Percentiles rank a stretch among this genome's conserved stretches.
Conservation (phyloP, 1,140 invertebrate species). For the Idris sp. region DNA sequence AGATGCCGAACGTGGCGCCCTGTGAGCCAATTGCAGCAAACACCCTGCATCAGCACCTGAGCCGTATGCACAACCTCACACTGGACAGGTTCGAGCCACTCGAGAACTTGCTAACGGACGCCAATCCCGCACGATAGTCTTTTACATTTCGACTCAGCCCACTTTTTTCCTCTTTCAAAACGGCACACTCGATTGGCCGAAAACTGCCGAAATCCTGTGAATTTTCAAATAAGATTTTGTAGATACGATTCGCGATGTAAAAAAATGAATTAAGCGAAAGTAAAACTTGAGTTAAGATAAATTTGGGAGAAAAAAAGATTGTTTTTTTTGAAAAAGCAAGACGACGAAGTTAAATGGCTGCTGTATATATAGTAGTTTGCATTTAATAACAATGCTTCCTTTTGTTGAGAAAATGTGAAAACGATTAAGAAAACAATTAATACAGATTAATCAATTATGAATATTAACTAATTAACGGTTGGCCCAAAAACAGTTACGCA, state of each 20-base stretch:
- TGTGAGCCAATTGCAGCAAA: slow-evolving; percentile 71
- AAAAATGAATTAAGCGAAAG: slow-evolving; percentile 37
- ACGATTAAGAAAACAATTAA: slow-evolving; percentile 9
- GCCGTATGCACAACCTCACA: slow-evolving; percentile 67
- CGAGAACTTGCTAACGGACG: slow-evolving; percentile 71
- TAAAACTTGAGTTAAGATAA: too few species aligned
- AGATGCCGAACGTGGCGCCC: slow-evolving; percentile 66
- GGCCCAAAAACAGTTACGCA: slow-evolving; percentile 63
- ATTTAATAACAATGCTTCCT: slow-evolving; percentile 53
- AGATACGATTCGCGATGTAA: slow-evolving; percentile 55
- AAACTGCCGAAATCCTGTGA: slow-evolving; percentile 43
- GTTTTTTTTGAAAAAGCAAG: slow-evolving; percentile 16
- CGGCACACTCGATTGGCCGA: slow-evolving; percentile 42
- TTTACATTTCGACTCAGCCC: slow-evolving; percentile 27
- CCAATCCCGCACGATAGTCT: slow-evolving; percentile 71
- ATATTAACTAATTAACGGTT: slow-evolving; percentile 30
- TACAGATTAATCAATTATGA: slow-evolving; percentile 7
- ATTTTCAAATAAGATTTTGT: slow-evolving; percentile 45
- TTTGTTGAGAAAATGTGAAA: slow-evolving; percentile 40
- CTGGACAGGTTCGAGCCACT: slow-evolving; percentile 69
- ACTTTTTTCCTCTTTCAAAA: slow-evolving; percentile 1
- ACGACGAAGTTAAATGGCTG: slow-evolving; percentile 30
- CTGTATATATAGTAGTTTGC: slow-evolving; percentile 59
- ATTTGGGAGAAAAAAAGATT: too few species aligned
- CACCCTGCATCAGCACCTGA: slow-evolving; percentile 70